Base-by-base conservation (phyloP, 2,113 vertebrate genomes). In the human region DNA sequence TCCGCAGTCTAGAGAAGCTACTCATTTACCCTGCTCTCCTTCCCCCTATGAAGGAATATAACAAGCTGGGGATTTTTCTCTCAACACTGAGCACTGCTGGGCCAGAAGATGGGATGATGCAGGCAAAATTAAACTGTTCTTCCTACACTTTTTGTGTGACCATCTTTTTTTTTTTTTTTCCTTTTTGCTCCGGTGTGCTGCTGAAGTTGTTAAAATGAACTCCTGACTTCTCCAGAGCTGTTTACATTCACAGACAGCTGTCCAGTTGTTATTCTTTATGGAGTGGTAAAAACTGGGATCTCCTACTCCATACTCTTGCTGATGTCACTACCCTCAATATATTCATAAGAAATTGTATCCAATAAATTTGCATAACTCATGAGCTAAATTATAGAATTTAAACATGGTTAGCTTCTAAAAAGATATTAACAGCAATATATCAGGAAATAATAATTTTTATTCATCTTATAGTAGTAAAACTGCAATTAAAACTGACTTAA, bases 401-500 rank as follows among this genome's bases (percentile, higher is more conserved):
- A 94, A 90, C 6, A 30, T 50, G 57, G 30, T 0, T 87, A 85
- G 3, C 17, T 96, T 81, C 76, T 64, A 76, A 93, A 89, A 11
- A 73, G 27, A 64, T 38, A 64, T 83, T 93, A 95, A 96, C 10
- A 89, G 5, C 18, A 94, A 35, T 32, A 23, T 80, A 52, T 84
- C 38, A 61, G 8, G 18, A 94, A 96, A 90, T 2, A 79, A 64
- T 85, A 32, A 43, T 80, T 96, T 96, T 87, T 2, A 68, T 72
- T 92, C 18, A 66, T 48, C 3, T 80, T 79, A 27, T 40, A 70
- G 89, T 8, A 92, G 10, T 61, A 40, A 88, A 57, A 57, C 45
- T 76, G 16, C 43, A 95, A 81, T 85, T 75, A 97, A 94, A 92
- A 80, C 16, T 82, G 72, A 64, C 8, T 43, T 92, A 75, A 2